Evolutionary conservation across 2,888 invertebrate species (phyloP).

Genomic region (Caenorhabditis sp.): DNA sequence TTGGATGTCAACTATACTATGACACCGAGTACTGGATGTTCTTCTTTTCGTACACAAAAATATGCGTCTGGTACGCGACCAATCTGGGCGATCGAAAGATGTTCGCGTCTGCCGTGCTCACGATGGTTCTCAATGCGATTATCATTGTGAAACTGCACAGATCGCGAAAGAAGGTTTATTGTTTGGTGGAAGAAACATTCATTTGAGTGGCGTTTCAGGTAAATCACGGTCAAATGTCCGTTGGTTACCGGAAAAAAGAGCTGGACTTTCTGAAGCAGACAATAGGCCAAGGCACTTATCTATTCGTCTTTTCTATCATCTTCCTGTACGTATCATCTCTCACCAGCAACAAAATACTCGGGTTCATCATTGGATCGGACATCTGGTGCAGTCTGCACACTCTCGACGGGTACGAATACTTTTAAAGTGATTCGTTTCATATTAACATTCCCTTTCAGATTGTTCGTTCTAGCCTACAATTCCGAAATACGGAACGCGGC

Average conservation of each 20-base stretch:
- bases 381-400: neutral
- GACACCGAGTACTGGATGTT: neutral
- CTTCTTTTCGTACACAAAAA: neutral
- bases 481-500: too few relatives aligned
- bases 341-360: neutral
- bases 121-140: neutral
- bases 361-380: neutral
- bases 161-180: neutral
- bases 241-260: neutral
- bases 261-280: constrained; percentile 7
- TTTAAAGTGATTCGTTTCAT: too few relatives aligned
- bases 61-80: neutral
- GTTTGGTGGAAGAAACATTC: neutral
- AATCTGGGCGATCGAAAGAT: neutral
- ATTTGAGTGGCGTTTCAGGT: neutral
- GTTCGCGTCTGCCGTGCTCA: neutral
- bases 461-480: too few relatives aligned
- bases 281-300: neutral
- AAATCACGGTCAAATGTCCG: neutral
- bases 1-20: neutral
- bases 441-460: too few relatives aligned
- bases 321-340: neutral
- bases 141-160: neutral
- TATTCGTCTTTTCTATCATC: neutral
- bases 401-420: too few relatives aligned